Evolutionary conservation across 1,140 invertebrate genomes (phyloP).

Genomic region (Lithobius niger): DNA sequence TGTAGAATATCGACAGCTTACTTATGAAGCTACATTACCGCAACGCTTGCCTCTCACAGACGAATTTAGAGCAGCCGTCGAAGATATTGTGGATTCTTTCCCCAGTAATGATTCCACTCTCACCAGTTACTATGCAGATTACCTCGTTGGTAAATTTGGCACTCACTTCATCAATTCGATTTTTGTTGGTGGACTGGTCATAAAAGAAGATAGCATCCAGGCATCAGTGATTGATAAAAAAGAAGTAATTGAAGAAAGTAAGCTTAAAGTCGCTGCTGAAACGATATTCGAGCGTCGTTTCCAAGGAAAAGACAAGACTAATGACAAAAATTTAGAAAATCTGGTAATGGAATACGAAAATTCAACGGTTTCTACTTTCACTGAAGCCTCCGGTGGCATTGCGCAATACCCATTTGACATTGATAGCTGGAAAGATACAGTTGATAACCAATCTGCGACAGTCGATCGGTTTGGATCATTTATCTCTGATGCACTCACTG

Average conservation of each 20-base stretch:
- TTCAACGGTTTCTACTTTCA: not conserved
- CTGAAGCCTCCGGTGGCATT: not conserved
- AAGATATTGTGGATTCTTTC: conserved; percentile 10
- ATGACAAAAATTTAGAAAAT: not conserved
- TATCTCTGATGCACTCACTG: not conserved
- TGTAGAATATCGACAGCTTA: not conserved
- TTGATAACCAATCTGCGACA: not conserved
- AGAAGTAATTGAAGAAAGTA: not conserved
- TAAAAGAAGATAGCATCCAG: not conserved
- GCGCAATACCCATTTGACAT: not conserved
- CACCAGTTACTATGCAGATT: not conserved
- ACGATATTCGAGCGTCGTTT: not conserved
- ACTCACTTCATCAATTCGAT: not conserved
- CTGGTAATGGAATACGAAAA: not conserved
- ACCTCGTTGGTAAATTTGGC: not conserved
- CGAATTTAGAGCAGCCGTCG: conserved; percentile 18
- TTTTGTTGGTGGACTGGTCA: not conserved
- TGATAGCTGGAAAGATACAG: not conserved
- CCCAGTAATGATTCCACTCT: conserved; percentile 21
- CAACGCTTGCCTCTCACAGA: conserved; percentile 17
- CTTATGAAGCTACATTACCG: conserved; percentile 17
- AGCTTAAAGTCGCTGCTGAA: not conserved
- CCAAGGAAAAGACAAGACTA: not conserved
- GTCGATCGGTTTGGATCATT: not conserved
- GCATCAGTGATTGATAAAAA: not conserved